A percentile compares a stretch with the other conserved stretches of the same genome.
Evolutionary conservation across 2,797 vertebrate species (phyloP).

Genomic region (Sebastes kiyomatsui): DNA sequence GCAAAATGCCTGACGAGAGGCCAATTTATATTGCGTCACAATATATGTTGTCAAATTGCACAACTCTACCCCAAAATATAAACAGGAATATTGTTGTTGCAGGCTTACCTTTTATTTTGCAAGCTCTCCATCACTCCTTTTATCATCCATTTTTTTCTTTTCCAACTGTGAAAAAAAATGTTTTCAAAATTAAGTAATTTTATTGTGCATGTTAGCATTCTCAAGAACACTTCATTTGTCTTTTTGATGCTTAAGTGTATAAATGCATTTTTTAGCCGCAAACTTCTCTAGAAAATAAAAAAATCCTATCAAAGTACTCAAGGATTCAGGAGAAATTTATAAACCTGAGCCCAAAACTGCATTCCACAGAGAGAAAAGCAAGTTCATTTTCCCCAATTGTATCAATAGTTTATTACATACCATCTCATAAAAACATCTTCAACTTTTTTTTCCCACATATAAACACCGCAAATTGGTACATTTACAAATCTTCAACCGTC

Average conservation of each 20-base stretch:
- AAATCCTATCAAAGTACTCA: background rate
- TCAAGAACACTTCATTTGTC: background rate
- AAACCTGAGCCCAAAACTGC: background rate
- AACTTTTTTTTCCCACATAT: constrained; percentile 73
- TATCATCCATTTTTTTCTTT: no score
- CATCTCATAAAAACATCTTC: constrained; percentile 78
- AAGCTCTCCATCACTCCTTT: background rate
- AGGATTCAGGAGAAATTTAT: background rate
- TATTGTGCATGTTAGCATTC: background rate
- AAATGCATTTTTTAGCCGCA: background rate
- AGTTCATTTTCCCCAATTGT: constrained; percentile 41
- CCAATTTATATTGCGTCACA: background rate
- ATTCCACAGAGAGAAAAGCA: background rate
- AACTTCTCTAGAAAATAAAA: background rate
- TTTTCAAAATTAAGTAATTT: background rate
- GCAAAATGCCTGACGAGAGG: background rate
- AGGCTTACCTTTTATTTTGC: background rate
- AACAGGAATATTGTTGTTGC: background rate
- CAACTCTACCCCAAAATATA: background rate
- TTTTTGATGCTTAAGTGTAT: background rate
- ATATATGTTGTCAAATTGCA: background rate
- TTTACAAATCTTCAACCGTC: constrained; percentile 79
- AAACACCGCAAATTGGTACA: constrained; percentile 83
- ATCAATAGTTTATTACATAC: constrained; percentile 82
- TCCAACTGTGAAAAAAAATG: no score